A percentile compares a stretch with the other conserved stretches of the same genome.
Conservation (phyloP, 37 sponge, comb jelly and placozoan species). For the Chondrilla cf. caribensis region DNA sequence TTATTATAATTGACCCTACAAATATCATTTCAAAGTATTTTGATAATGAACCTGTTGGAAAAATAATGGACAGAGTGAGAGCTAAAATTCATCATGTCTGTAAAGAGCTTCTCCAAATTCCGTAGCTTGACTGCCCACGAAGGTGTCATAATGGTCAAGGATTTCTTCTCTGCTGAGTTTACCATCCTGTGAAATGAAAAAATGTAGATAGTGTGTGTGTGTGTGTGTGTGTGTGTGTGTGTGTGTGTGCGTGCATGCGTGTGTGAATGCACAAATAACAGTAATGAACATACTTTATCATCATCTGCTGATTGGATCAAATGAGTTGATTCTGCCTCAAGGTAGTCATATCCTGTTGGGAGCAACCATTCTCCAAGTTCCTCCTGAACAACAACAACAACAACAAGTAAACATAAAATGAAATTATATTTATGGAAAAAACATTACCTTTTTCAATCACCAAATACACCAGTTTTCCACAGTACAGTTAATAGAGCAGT, state of each 20-base stretch:
- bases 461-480: too few relatives aligned
- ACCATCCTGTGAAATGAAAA: slow-evolving; percentile 47
- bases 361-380: slow-evolving; percentile 76
- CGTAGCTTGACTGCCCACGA: slow-evolving; percentile 95
- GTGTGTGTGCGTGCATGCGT: too few relatives aligned
- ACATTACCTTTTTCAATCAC: too few relatives aligned
- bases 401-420: not conserved
- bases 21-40: too few relatives aligned
- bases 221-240: not conserved
- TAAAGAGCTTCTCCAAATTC: slow-evolving; percentile 87
- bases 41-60: too few relatives aligned
- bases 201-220: not conserved
- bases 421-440: too few relatives aligned
- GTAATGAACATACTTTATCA: slow-evolving; percentile 46
- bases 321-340: slow-evolving; percentile 85
- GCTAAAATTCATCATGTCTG: slow-evolving; percentile 81
- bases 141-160: slow-evolving; percentile 79
- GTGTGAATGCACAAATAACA: too few relatives aligned
- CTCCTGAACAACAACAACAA: slow-evolving; percentile 27
- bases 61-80: too few relatives aligned
- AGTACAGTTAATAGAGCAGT: too few relatives aligned
- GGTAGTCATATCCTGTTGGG: slow-evolving; percentile 76
- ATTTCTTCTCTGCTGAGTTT: slow-evolving; percentile 80
- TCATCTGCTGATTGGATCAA: slow-evolving; percentile 83
- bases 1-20: too few relatives aligned